Base-by-base conservation (phyloP, 2,888 invertebrate species). In the Prosopocoilus inquinatus region DNA sequence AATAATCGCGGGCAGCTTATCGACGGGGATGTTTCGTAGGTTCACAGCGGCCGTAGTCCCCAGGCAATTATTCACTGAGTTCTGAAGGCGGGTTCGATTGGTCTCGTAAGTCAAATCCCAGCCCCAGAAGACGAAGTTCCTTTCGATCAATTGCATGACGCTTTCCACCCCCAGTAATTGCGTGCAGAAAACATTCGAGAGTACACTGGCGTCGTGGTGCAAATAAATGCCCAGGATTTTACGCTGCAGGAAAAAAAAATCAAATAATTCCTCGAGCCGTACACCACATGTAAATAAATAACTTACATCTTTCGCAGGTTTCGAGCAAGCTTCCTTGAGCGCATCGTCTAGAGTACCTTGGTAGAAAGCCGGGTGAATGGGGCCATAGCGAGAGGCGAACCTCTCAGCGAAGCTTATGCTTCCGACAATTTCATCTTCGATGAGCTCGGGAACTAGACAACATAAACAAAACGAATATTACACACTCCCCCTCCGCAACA, bases 181-280 rank as follows among this genome's bases (percentile, higher is more conserved):
- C 53, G 95, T 94, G 79, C 97, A 96, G 83, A 98, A 99, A 62
- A 98, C 96, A 78, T 99, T 96, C 35, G 95, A 89, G 66, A 96
- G 81, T 54, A 98, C 94, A 67, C 96, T 96, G 63, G 87, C 87
- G 77, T 98, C 98, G 77, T 98, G 95, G 77, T 99, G 98, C 28
- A 99, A 83, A 80, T 99, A 99, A 58, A 99, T 85, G 13, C 94
- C 96, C 64, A 99, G 80, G 55, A 96, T 84, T 79, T 94, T 94
- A 64, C 96, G 86, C 93, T 97, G 81, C 7, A 79, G 77, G 67
- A 70, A 49, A 58, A 65, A 63, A 69, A 36, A 48, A 36, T 20
- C 20, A 20, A 20, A n/a, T n/a, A n/a, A n/a, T n/a, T n/a, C n/a
- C n/a, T n/a, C n/a, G n/a, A n/a, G n/a, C 32, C 28, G 36, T 32